Evolutionary conservation across 2,113 vertebrate species (phyloP), one percentile per base, ranked within the genome.

Genomic region (Otus sunia): DNA sequence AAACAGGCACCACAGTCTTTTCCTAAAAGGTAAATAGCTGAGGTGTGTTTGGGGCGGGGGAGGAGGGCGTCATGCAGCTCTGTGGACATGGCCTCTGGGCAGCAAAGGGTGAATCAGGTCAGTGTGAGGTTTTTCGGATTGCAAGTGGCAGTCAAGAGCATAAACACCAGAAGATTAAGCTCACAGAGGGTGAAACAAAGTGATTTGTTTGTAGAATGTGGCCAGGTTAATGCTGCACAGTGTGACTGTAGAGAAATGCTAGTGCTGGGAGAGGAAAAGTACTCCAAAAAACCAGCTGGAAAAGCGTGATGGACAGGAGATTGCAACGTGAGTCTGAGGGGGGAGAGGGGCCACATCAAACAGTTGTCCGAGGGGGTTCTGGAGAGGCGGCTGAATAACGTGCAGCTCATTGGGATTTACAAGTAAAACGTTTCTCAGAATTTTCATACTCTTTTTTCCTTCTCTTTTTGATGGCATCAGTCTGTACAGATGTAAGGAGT

Each of bases 351-450:
- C 18, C 9, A 1, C 30, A 10, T 30, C 5, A 3, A 21, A 25
- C 7, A 18, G 18, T 15, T 7, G 43, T 39, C 26, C 12, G 41
- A 3, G 1, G 1, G 18, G 12, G 21, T 4, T 64, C 43, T 50
- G 86, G 21, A 52, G 58, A n/a, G 23, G 25, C 0, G 0, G 50
- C 68, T 3, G 5, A 50, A 36, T 19, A 56, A 6, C 10, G 2
- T 20, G 69, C 58, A 52, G 49, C 59, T 68, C 43, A 10, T 30
- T 45, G 80, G 45, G 34, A 16, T 71, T 90, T 64, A 20, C 55
- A 41, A 53, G 36, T 26, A 49, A 72, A 67, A 27, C 25, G 11
- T 29, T 71, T 10, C 67, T 59, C 56, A 23, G 12, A n/a, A 34
- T 47, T 43, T 58, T 37, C 11, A 1, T 10, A 1, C 11, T 43